Evolutionary conservation across 2,888 invertebrate genomes (phyloP), one percentile per base, ranked within the genome.

Genomic region (Suillia variegata): DNA sequence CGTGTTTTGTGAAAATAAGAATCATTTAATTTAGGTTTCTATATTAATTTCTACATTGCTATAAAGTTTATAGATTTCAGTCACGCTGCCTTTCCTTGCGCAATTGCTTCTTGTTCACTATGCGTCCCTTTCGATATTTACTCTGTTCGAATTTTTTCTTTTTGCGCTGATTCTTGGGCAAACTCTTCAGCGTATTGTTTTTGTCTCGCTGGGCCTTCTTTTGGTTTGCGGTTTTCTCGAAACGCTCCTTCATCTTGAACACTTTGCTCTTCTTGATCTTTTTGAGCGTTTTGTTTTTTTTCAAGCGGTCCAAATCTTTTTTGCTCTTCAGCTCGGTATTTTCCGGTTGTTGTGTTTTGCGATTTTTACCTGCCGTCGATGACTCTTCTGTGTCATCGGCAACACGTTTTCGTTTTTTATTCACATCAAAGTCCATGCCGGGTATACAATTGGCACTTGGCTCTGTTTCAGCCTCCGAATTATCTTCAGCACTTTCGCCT

Each of bases 211-310:
- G 77, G 0, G 88, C 85, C 74, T 88, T 88, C 78, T 90, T 92
- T 69, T 85, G 88, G 74, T 91, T 91, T 67, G 87, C 87, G 53
- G 85, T 82, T 65, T 87, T 85, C 62, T 92, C 91, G 22, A 91
- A 72, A 76, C 87, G 88, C 68, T 87, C 88, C 74, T 93, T 92
- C 81, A 86, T 86, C 82, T 90, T 88, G 71, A 89, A 92, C 1
- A 87, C 86, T 84, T 90, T 92, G 74, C 91, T 93, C 67, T 90
- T 89, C 73, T 91, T 87, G 15, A 92, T 85, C 75, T 88, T 88
- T 70, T 89, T 89, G 0, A 89, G 85, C 0, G 91, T 90, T 76
- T 89, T 87, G 64, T 87, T 87, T 70, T 90, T 90, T 8, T 91
- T 83, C 62, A 87, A 82, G 69, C 84, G 88, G 70, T 91, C 89